Conservation (phyloP, 1,140 invertebrate genomes). For the Drosophila orosa region DNA sequence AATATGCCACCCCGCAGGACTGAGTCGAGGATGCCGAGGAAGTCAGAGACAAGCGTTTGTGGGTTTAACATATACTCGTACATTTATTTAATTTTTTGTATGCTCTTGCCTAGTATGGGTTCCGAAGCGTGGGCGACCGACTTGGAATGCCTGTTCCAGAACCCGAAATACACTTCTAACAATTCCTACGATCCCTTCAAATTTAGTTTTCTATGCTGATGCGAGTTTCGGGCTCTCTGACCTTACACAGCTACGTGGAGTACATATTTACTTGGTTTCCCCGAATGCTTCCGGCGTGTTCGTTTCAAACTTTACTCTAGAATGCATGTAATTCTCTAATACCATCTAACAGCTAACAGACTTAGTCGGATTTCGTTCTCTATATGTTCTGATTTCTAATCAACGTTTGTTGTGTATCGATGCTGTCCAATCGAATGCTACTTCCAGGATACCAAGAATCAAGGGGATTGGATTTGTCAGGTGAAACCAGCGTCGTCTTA, state of each 20-base stretch:
- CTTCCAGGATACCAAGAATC: constrained; percentile 14
- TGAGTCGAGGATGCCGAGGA: background rate
- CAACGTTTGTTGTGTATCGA: constrained; percentile 9
- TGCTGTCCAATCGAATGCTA: constrained; percentile 37
- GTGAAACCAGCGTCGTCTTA: constrained; percentile 64
- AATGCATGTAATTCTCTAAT: constrained; percentile 61
- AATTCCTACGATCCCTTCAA: constrained; percentile 47
- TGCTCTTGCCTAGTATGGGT: constrained; percentile 21
- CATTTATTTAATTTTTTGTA: constrained; percentile 25
- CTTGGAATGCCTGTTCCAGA: constrained; percentile 4
- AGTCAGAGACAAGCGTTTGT: background rate
- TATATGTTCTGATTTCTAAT: constrained; percentile 14
- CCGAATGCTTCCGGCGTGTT: constrained; percentile 5
- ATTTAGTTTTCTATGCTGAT: constrained; percentile 32
- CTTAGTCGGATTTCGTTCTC: constrained; percentile 63
- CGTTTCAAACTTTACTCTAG: constrained; percentile 30
- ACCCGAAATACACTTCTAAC: constrained; percentile 46
- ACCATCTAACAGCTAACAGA: constrained; percentile 73
- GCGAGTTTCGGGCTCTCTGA: constrained; percentile 15
- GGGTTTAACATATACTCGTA: constrained; percentile 46
- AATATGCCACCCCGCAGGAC: background rate
- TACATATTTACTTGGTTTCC: constrained; percentile 8
- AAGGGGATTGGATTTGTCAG: constrained; percentile 49
- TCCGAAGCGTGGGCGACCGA: constrained; percentile 24
- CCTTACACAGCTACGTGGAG: constrained; percentile 37